Percentiles rank a stretch among this genome's conserved stretches.
Conservation (phyloP, 1,140 invertebrate species). For the Diuraphis noxia region DNA sequence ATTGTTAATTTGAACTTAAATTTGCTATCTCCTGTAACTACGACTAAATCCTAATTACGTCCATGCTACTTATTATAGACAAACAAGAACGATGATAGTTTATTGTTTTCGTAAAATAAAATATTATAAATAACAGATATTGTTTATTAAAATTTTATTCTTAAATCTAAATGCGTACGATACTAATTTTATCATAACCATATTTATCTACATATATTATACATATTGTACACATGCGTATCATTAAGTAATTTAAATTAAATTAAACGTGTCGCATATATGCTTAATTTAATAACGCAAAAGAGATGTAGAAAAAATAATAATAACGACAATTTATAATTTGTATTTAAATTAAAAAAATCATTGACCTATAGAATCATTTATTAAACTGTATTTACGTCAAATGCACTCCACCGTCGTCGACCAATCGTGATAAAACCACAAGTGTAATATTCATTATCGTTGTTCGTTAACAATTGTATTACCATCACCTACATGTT, state of each 20-base stretch:
- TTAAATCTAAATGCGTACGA: neutral
- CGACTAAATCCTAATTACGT: neutral
- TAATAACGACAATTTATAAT: neutral
- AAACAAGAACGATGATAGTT: neutral
- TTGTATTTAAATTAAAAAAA: neutral
- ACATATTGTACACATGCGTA: neutral
- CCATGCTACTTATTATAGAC: neutral
- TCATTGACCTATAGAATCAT: neutral
- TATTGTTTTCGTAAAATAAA: neutral
- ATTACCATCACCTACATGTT: too few relatives aligned
- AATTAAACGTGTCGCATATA: neutral
- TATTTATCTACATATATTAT: neutral
- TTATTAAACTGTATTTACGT: neutral
- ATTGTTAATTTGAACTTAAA: neutral
- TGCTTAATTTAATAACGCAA: neutral
- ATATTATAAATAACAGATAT: neutral
- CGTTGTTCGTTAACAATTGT: too few relatives aligned
- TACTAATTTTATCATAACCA: neutral
- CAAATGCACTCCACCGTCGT: neutral
- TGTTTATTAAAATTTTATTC: neutral
- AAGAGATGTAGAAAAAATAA: neutral
- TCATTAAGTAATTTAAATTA: neutral
- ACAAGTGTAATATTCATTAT: neutral
- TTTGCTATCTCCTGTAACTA: neutral
- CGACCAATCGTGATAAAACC: neutral